A percentile compares a stretch with the other conserved stretches of the same genome.
These are phyloP conservation scores for Eupeodes corollae DNA, from an alignment of 1,140 invertebrate species.

Conservation along the genomic window DNA sequence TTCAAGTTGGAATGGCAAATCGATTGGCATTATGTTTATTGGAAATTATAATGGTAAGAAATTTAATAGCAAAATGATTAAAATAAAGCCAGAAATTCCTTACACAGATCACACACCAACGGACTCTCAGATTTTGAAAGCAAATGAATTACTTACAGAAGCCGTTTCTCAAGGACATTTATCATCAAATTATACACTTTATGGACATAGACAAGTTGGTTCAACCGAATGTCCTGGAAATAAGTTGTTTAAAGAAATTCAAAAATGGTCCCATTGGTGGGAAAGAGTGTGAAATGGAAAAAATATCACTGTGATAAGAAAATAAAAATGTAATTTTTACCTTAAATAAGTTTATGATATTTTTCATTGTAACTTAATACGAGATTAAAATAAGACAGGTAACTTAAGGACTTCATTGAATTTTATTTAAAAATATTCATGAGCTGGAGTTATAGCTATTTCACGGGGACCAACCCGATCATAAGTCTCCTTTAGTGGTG, in stretches of 20 bases:
- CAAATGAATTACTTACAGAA: constrained; percentile 46
- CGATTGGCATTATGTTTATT: constrained; percentile 53
- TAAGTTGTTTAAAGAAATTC: constrained; percentile 49
- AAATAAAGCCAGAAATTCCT: no score
- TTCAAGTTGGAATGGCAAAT: constrained; percentile 50
- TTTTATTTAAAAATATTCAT: no score
- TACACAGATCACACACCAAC: constrained; percentile 12
- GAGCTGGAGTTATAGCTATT: no score
- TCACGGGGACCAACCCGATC: no score
- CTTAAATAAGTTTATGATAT: no score
- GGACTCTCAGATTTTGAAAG: constrained; percentile 35
- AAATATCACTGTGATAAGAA: no score
- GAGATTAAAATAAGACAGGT: no score
- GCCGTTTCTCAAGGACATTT: constrained; percentile 50
- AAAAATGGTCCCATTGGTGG: constrained; percentile 50
- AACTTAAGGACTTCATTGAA: no score
- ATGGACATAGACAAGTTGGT: constrained; percentile 57
- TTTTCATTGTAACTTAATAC: no score
- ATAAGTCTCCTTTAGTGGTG: no score
- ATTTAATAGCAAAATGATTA: no score
- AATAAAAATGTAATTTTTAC: no score
- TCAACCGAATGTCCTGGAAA: constrained; percentile 61
- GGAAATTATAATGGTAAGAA: constrained; percentile 39
- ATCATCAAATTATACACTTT: constrained; percentile 46
- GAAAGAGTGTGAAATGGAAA: constrained; percentile 13